These are phyloP conservation scores for Eristalinus aeneus DNA, from an alignment of 2,888 invertebrate genomes.

Conservation along the genomic window DNA sequence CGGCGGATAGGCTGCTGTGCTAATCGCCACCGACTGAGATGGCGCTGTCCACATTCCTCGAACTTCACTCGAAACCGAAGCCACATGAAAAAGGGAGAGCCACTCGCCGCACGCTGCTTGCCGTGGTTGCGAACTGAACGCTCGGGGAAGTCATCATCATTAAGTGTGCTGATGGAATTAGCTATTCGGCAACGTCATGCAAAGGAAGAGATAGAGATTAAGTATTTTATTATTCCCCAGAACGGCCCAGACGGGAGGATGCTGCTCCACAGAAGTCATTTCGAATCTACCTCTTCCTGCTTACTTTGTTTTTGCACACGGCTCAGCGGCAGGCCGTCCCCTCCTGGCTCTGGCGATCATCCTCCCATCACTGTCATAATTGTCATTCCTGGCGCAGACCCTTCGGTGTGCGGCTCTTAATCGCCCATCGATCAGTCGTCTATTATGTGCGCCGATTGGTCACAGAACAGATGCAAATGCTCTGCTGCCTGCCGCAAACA, in stretches of 20 bases:
- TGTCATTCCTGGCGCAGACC: slow-evolving; percentile 24
- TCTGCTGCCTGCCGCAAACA: slow-evolving; percentile 29
- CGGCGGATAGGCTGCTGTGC: slow-evolving; percentile 50
- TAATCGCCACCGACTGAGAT: slow-evolving; percentile 68
- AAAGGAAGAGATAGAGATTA: slow-evolving; percentile 62
- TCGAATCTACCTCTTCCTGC: slow-evolving; percentile 26
- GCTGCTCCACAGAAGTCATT: slow-evolving; percentile 66
- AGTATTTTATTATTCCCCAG: slow-evolving; percentile 63
- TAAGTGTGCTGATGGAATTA: slow-evolving; percentile 70
- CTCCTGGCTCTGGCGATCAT: slow-evolving; percentile 19
- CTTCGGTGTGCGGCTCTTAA: slow-evolving; percentile 24
- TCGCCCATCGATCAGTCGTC: slow-evolving; percentile 60
- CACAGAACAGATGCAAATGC: slow-evolving; percentile 68
- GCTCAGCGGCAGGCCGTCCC: background rate
- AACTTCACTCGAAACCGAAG: slow-evolving; percentile 55
- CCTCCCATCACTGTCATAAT: slow-evolving; percentile 50
- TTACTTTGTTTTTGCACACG: slow-evolving; percentile 28
- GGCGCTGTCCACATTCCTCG: slow-evolving; percentile 68
- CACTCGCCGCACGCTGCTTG: background rate
- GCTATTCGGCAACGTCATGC: slow-evolving; percentile 67
- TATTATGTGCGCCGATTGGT: slow-evolving; percentile 66
- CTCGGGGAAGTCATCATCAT: slow-evolving; percentile 69
- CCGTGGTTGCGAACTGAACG: slow-evolving; percentile 22
- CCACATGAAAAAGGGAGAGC: slow-evolving; percentile 27
- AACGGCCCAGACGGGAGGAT: slow-evolving; percentile 31